These are phyloP conservation scores for Protosalanx chinensis DNA, from an alignment of 2,797 vertebrate genomes.

Conservation along the genomic window DNA sequence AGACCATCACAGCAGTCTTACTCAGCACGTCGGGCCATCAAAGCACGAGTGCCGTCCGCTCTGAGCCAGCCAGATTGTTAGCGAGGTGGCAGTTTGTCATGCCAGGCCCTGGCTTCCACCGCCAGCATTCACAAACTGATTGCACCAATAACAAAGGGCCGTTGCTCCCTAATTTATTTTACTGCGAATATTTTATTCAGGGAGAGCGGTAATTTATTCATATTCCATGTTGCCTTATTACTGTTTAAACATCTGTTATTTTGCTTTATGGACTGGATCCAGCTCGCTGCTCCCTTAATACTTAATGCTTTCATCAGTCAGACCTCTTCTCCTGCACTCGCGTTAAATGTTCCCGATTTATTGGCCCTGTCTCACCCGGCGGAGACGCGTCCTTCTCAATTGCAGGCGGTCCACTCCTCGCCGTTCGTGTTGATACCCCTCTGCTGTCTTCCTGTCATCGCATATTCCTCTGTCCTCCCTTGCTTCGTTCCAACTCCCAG, in stretches of 20 bases:
- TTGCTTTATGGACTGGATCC: constrained; percentile 73
- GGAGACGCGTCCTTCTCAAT: constrained; percentile 39
- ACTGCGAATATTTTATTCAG: constrained; percentile 74
- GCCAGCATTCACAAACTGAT: constrained; percentile 66
- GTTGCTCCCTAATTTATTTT: constrained; percentile 69
- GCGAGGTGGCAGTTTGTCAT: constrained; percentile 74
- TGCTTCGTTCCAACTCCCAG: constrained; percentile 15
- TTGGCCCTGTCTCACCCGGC: constrained; percentile 60
- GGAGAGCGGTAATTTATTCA: constrained; percentile 73
- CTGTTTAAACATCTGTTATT: constrained; percentile 78
- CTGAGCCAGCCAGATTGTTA: constrained; percentile 68
- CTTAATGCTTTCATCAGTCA: constrained; percentile 70
- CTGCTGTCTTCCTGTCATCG: constrained; percentile 20
- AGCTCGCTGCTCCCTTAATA: constrained; percentile 63
- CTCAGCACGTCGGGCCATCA: constrained; percentile 69
- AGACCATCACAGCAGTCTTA: constrained; percentile 67
- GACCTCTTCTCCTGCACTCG: constrained; percentile 61
- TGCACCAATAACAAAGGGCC: constrained; percentile 76
- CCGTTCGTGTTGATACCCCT: constrained; percentile 4
- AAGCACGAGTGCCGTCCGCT: constrained; percentile 61
- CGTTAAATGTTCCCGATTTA: constrained; percentile 67
- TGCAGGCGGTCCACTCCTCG: constrained; percentile 41
- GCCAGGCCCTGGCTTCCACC: constrained; percentile 56
- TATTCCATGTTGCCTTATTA: constrained; percentile 75
- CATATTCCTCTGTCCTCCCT: constrained; percentile 32